Percentiles rank a stretch among this genome's conserved stretches.
Evolutionary conservation across 2,888 invertebrate species (phyloP).

Genomic region (Lissocephala sabroskyi): DNA sequence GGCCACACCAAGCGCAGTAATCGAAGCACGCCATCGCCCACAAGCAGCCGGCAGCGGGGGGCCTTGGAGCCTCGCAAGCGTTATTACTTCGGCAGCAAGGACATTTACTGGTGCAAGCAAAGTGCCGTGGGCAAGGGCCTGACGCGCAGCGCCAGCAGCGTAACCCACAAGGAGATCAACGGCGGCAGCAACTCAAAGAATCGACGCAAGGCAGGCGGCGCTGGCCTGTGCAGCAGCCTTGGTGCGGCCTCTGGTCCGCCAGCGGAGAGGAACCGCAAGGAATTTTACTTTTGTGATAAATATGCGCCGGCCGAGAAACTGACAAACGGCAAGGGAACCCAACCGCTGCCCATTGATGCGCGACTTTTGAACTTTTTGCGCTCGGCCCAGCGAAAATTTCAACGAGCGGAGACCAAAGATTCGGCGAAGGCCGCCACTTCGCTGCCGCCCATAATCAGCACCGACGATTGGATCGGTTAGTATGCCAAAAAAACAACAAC

Average conservation of each 20-base stretch:
- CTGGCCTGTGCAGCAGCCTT: constrained; percentile 42
- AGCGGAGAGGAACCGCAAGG: constrained; percentile 39
- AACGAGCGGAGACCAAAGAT: constrained; percentile 17
- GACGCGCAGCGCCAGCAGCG: constrained; percentile 56
- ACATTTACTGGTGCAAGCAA: constrained; percentile 67
- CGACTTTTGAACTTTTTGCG: constrained; percentile 60
- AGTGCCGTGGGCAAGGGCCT: constrained; percentile 27
- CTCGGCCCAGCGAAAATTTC: constrained; percentile 57
- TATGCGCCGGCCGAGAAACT: constrained; percentile 27
- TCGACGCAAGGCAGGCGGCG: constrained; percentile 26
- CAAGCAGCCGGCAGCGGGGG: constrained; percentile 8
- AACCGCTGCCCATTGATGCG: constrained; percentile 40
- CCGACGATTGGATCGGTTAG: constrained; percentile 68
- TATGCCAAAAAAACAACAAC: constrained; percentile 24
- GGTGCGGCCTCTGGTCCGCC: constrained; percentile 48
- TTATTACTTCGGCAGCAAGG: constrained; percentile 64
- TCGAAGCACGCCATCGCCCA: constrained; percentile 21
- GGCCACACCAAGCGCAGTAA: constrained; percentile 26
- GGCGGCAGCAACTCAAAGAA: constrained; percentile 24
- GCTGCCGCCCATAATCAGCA: constrained; percentile 30
- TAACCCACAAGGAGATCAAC: constrained; percentile 44
- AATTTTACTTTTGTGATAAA: constrained; percentile 56
- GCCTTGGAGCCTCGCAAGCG: constrained; percentile 41
- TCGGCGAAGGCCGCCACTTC: constrained; percentile 19
- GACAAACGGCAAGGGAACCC: not conserved